These are phyloP conservation scores for Hypotaenidia okinawae DNA, from an alignment of 2,797 vertebrate species.

Conservation along the genomic window DNA sequence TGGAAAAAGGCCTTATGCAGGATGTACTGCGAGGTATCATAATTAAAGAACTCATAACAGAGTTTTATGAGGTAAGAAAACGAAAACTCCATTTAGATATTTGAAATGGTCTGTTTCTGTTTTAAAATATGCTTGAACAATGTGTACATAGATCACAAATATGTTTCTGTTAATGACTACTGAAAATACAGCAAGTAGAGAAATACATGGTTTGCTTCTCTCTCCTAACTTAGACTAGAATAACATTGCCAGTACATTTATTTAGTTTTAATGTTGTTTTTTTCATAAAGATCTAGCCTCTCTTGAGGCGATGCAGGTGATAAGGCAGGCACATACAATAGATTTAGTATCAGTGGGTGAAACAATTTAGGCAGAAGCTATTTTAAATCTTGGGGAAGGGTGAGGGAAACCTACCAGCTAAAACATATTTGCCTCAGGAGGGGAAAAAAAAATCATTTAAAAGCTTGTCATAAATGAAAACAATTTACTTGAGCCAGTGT, in stretches of 20 bases:
- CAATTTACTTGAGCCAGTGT: slow-evolving; percentile 77
- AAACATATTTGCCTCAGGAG: slow-evolving; percentile 71
- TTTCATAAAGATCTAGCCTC: slow-evolving; percentile 42
- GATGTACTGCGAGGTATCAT: background rate
- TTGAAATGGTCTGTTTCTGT: background rate
- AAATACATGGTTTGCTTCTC: background rate
- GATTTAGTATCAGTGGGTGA: slow-evolving; percentile 40
- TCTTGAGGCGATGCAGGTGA: slow-evolving; percentile 40
- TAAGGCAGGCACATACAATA: slow-evolving; percentile 52
- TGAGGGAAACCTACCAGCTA: slow-evolving; percentile 37
- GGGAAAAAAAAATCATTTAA: slow-evolving; percentile 54
- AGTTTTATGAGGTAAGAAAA: background rate
- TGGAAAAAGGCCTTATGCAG: background rate
- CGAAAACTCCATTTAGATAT: background rate
- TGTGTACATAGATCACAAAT: background rate
- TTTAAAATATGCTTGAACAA: background rate
- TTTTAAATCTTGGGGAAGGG: slow-evolving; percentile 30
- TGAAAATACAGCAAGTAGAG: background rate
- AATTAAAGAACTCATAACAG: background rate
- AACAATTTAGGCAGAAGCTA: slow-evolving; percentile 60
- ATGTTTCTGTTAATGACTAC: background rate
- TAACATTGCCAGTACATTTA: background rate
- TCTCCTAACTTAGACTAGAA: slow-evolving; percentile 27
- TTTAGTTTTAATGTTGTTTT: slow-evolving; percentile 58
- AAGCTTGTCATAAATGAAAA: slow-evolving; percentile 79